Conservation (phyloP, 2,797 vertebrate species). For the Meriones psammophilus region DNA sequence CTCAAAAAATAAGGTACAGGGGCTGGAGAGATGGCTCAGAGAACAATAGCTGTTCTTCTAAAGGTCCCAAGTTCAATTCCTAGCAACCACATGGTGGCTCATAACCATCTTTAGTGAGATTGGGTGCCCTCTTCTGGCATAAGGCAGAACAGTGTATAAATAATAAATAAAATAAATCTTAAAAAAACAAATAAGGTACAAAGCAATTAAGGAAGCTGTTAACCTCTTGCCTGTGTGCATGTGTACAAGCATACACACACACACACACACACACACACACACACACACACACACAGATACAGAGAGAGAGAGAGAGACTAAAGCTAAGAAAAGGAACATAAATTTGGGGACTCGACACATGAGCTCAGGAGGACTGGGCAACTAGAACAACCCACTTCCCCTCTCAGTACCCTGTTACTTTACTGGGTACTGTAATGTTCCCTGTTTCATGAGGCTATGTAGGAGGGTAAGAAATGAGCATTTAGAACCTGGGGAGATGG, state of each 20-base stretch:
- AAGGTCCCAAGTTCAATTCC: too few relatives aligned
- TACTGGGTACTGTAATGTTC: not conserved
- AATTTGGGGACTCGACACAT: not conserved
- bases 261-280: too few relatives aligned
- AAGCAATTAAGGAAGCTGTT: not conserved
- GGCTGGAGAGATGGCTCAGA: too few relatives aligned
- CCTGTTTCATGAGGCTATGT: rapidly evolving
- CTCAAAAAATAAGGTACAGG: not conserved
- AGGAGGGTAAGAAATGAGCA: too few relatives aligned
- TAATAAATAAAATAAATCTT: too few relatives aligned
- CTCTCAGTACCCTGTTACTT: not conserved
- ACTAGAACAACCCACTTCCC: not conserved
- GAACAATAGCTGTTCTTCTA: too few relatives aligned
- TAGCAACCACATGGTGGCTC: too few relatives aligned
- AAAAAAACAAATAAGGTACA: not conserved
- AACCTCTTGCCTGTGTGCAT: not conserved
- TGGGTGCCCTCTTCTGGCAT: too few relatives aligned
- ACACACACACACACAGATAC: too few relatives aligned
- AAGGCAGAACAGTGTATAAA: too few relatives aligned
- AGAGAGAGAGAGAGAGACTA: not conserved
- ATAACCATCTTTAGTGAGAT: too few relatives aligned
- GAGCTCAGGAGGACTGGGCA: not conserved
- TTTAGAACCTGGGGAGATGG: too few relatives aligned
- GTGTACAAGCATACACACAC: not conserved
- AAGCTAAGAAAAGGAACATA: not conserved